These are phyloP conservation scores for Chinchilla lanigera DNA, from an alignment of 2,113 vertebrate species.

Conservation along the genomic window DNA sequence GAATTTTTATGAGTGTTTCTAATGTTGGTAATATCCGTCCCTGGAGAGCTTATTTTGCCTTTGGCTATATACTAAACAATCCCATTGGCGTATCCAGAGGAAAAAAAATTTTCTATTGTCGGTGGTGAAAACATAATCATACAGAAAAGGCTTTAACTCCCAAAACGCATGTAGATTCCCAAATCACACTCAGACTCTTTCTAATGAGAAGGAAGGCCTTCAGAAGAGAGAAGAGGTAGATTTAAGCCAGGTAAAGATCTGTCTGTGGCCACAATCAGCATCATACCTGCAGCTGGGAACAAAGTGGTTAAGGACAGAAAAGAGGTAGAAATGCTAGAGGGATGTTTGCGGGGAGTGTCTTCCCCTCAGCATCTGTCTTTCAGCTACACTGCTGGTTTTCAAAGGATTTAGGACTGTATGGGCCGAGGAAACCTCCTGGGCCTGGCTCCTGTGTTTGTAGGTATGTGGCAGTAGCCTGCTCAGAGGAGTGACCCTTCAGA, in stretches of 20 bases:
- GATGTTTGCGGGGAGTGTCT: background rate
- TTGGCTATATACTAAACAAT: background rate
- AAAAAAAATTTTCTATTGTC: slow-evolving; percentile 30
- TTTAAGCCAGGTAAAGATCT: background rate
- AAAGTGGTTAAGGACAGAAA: background rate
- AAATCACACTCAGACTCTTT: background rate
- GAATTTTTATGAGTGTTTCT: slow-evolving; percentile 43
- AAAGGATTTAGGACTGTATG: background rate
- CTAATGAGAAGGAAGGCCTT: slow-evolving; percentile 21
- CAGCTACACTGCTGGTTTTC: background rate
- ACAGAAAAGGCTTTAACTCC: slow-evolving; percentile 29
- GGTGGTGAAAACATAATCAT: slow-evolving; percentile 22
- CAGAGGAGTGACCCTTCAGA: background rate
- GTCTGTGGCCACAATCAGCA: background rate
- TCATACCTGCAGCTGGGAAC: background rate
- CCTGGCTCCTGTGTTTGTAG: background rate
- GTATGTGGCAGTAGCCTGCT: background rate
- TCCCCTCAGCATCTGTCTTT: background rate
- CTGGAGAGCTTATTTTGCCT: slow-evolving; percentile 45
- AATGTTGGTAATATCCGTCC: background rate
- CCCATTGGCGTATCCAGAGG: slow-evolving; percentile 8
- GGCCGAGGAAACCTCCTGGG: background rate
- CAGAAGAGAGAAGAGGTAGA: background rate
- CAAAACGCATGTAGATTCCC: background rate
- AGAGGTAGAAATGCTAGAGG: background rate